phyloP scores from a whole-genome alignment of 2,888 invertebrate genomes.

The Parnassius apollo region DNA sequence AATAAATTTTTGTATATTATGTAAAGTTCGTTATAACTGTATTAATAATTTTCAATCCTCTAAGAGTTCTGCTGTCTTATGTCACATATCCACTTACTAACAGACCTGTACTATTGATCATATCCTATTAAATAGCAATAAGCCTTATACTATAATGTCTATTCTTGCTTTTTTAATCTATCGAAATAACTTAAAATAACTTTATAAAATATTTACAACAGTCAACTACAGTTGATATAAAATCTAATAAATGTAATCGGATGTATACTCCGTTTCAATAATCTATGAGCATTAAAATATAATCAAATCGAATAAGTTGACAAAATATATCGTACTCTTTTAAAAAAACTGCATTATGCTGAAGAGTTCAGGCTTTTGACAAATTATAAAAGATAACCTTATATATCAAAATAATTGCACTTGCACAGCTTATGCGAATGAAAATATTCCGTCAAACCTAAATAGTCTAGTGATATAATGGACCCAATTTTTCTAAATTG shows the following conservation, averaged over 20 bases:
- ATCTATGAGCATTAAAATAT: too few relatives aligned
- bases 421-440: background rate
- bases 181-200: background rate
- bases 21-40: conserved; percentile 51
- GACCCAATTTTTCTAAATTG: conserved; percentile 23
- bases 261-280: too few relatives aligned
- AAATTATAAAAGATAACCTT: too few relatives aligned
- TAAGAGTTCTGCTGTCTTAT: conserved; percentile 23
- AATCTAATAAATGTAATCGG: background rate
- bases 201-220: background rate
- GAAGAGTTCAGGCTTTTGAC: too few relatives aligned
- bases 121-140: conserved; percentile 5
- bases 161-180: background rate
- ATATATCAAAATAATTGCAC: background rate
- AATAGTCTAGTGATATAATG: conserved; percentile 18
- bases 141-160: background rate
- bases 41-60: conserved; percentile 28
- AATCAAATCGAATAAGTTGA: too few relatives aligned
- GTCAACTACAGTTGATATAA: background rate
- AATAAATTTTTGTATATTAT: conserved; percentile 56
- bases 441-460: conserved; percentile 20
- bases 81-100: conserved; percentile 25
- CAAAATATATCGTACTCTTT: too few relatives aligned
- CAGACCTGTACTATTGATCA: conserved; percentile 5
- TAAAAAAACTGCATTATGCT: too few relatives aligned